Base-by-base conservation (phyloP, 2,797 vertebrate genomes). In the Cygnus olor region DNA sequence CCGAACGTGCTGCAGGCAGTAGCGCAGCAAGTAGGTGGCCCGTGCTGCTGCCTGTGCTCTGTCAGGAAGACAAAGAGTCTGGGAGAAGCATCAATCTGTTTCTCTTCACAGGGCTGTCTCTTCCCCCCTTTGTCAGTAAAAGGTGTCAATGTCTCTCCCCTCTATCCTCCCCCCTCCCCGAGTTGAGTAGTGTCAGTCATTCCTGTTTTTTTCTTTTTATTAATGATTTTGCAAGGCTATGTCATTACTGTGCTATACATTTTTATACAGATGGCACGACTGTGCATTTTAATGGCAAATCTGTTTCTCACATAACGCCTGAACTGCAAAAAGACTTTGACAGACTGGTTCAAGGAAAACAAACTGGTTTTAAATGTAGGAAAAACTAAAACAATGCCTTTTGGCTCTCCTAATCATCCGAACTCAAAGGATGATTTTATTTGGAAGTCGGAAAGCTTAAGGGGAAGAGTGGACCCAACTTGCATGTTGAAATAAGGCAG, bases 251-350 rank as follows among this genome's bases (percentile, higher is more conserved):
- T 97, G 98, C 98, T 98, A 98, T 98, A 98, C 98, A 93, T 98
- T 98, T 97, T 97, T 96, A 98, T 98, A 98, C 98, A 98, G 98
- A 98, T 98, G 98, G 98, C 98, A 98, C 98, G 98, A 98, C 98
- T 98, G 98, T 98, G 98, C 98, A 98, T 98, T 98, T 98, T 98
- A 98, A 98, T 98, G 98, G 98, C 98, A 98, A 98, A 98, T 98
- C 98, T 98, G 98, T 98, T 98, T 98, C 98, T 98, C 98, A 98
- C 98, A 98, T 98, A 98, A 98, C 98, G 98, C 98, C 98, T 98
- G 98, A 98, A 98, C 98, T 98, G 98, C 98, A 98, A 98, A 98
- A 98, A 98, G 98, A 98, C 98, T 98, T 98, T 98, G 98, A 98
- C 98, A 98, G 98, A 98, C 98, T 98, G 98, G 98, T 98, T 98